These are phyloP conservation scores for Platyrinchus mystaceus DNA, from an alignment of 2,797 vertebrate species.

Conservation along the genomic window DNA sequence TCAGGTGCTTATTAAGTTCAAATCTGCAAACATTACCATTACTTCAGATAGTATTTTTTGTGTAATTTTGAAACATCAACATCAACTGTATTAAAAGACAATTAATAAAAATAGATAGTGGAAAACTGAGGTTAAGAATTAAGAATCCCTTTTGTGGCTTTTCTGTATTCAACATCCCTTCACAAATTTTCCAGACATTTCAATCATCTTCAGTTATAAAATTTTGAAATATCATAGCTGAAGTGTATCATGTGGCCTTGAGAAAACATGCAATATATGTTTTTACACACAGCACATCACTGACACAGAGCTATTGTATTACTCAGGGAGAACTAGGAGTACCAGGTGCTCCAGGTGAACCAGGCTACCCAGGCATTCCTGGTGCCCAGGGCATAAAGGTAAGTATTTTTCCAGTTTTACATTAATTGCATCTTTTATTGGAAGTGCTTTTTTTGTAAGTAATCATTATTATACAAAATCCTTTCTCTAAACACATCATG, in stretches of 20 bases:
- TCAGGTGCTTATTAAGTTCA: background rate
- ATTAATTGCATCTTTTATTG: background rate
- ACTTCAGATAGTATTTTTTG: background rate
- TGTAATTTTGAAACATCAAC: background rate
- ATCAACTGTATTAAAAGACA: background rate
- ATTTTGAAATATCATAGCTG: background rate
- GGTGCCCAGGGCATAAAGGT: constrained; percentile 88
- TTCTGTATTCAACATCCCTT: background rate
- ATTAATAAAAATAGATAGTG: background rate
- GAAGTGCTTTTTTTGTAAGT: background rate
- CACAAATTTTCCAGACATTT: background rate
- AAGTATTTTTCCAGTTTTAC: constrained; percentile 16
- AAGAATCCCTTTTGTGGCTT: background rate
- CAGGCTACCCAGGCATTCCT: constrained; percentile 89
- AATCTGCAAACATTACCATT: background rate
- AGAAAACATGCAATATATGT: background rate
- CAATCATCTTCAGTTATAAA: background rate
- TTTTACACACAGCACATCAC: background rate
- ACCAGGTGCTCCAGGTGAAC: constrained; percentile 81
- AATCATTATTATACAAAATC: background rate
- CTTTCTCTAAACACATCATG: background rate
- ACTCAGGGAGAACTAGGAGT: constrained; percentile 85
- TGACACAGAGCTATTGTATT: constrained; percentile 47
- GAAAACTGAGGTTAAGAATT: background rate
- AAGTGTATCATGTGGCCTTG: background rate